Evolutionary conservation across 2,113 vertebrate genomes (phyloP).

Genomic region (Scytalopus superciliaris): DNA sequence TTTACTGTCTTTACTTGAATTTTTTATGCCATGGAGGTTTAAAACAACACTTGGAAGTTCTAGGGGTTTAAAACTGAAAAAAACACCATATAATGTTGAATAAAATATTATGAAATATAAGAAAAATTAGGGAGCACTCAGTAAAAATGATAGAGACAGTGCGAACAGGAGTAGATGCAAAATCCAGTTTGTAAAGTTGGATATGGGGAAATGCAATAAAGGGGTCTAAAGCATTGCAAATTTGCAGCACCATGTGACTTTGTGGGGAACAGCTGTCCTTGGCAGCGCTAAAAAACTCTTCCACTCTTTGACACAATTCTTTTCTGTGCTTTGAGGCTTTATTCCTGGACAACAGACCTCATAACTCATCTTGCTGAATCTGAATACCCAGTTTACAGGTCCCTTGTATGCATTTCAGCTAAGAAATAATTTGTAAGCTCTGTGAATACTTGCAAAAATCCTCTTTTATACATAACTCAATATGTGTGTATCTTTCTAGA

Average conservation of each 20-base stretch:
- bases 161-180: not conserved
- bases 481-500: not conserved
- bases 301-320: not conserved
- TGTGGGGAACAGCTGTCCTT: not conserved
- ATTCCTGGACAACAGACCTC: not conserved
- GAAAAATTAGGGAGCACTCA: not conserved
- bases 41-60: not conserved
- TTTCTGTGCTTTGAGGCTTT: not conserved
- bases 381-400: not conserved
- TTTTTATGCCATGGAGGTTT: not conserved
- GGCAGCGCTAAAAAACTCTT: not conserved
- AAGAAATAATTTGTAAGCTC: not conserved
- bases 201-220: not conserved
- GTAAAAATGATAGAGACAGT: not conserved
- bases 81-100: not conserved
- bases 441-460: conserved; percentile 8
- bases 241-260: not conserved
- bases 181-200: not conserved
- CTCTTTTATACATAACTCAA: not conserved
- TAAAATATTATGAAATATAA: not conserved
- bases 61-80: not conserved
- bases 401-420: not conserved
- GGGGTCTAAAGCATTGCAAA: not conserved
- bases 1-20: not conserved
- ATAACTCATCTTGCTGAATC: not conserved